Base-by-base conservation (phyloP, 1,140 invertebrate species). In the Euwallacea similis region DNA sequence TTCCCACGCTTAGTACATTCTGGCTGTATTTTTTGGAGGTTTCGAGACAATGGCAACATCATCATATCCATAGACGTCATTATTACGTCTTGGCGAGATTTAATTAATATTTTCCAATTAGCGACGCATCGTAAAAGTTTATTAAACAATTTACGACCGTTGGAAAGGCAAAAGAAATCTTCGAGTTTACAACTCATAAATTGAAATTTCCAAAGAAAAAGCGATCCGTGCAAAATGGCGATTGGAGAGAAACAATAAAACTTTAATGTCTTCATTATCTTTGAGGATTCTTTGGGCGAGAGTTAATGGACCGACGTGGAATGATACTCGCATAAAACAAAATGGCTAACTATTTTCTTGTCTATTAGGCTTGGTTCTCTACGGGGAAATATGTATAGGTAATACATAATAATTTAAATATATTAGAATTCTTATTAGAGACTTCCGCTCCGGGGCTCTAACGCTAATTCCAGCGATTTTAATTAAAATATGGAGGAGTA, bases 61-160 rank as follows among this genome's bases (percentile, higher is more conserved):
- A 15, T n/a, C 50, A 53, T 15, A 6, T n/a, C 0, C 8, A 53
- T 53, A 53, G 7, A 16, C 21, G 55, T 15, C 55, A 58, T 58
- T 58, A 58, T 33, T 58, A 10, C 55, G 10, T 61, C 59, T 6
- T 61, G n/a, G 21, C n/a, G 44, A 66, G 58, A 56, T 66, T 66
- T 66, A 66, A 66, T 66, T 66, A 66, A 66, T 66, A 66, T 66
- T 66, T 66, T 63, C 65, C 54, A 66, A 66, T 66, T 66, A 66
- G 65, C 8, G n/a, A 56, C 65, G 54, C 53, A 53, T 41, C 9
- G 54, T 66, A 58, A 66, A 66, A 66, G 65, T 56, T 66, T 66
- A 66, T 66, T 66, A 66, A 66, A 66, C 65, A 66, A 66, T 66
- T 66, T 66, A 66, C 53, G 65, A 43, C 65, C 55, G 53, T 42